Conservation (phyloP, 2,797 vertebrate genomes). For the Anguilla pacifica region DNA sequence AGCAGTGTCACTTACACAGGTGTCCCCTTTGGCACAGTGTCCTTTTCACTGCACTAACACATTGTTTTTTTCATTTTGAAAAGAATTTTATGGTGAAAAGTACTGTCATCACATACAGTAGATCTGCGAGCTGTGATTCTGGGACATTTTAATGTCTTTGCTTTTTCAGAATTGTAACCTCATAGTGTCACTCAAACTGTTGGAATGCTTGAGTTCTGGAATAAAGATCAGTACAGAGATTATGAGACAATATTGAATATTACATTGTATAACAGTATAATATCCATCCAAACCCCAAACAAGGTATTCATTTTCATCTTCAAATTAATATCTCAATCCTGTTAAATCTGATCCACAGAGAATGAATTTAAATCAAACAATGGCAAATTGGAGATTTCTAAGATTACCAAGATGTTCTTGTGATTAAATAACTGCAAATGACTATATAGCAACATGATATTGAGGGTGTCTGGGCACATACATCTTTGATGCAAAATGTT, state of each 20-base stretch:
- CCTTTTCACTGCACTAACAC: neutral
- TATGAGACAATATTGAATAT: neutral
- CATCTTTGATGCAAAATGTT: neutral
- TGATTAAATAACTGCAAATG: neutral
- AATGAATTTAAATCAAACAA: conserved; percentile 1
- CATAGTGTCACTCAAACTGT: neutral
- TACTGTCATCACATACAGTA: neutral
- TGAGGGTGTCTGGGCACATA: neutral
- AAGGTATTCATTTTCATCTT: neutral
- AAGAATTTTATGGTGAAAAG: neutral
- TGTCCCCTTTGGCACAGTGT: neutral
- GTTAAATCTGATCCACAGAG: neutral
- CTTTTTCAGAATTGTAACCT: neutral
- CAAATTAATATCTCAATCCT: neutral
- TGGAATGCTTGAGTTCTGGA: neutral
- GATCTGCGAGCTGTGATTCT: neutral
- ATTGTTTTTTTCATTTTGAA: neutral
- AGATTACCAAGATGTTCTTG: neutral
- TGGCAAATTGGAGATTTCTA: neutral
- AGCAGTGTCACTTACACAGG: neutral
- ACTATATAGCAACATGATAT: too few species aligned
- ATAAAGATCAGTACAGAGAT: neutral
- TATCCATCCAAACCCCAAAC: neutral
- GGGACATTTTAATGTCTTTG: neutral
- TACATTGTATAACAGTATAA: neutral